Conservation (phyloP, 2,888 invertebrate genomes). For the Trachelus troglodyta region DNA sequence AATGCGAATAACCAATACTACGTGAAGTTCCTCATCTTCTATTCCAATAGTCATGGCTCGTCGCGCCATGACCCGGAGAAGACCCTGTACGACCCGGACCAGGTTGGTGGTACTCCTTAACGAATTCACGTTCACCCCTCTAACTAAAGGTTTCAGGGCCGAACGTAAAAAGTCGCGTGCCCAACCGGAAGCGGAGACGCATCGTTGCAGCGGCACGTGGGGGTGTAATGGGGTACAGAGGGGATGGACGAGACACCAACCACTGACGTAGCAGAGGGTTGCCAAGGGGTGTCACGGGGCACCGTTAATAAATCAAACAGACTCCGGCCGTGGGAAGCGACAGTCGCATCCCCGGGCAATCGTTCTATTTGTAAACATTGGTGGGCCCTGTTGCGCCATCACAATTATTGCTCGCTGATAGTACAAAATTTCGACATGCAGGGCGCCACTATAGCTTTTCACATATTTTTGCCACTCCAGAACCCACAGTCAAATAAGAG, state of each 20-base stretch:
- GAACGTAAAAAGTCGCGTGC: constrained; percentile 48
- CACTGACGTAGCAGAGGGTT: constrained; percentile 32
- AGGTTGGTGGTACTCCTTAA: background rate
- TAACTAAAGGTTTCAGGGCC: background rate
- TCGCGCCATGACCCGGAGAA: background rate
- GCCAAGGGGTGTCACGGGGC: constrained; percentile 34
- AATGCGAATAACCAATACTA: background rate
- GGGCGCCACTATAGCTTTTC: background rate
- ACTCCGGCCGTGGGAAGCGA: constrained; percentile 56
- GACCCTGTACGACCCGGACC: background rate
- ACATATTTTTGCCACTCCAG: background rate
- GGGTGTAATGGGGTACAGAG: constrained; percentile 32
- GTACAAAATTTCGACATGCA: background rate
- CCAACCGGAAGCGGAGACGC: constrained; percentile 56
- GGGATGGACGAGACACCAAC: background rate
- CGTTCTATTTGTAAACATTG: constrained; percentile 45
- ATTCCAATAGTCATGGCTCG: background rate
- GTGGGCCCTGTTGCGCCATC: background rate
- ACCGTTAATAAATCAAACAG: constrained; percentile 55
- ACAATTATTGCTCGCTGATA: background rate
- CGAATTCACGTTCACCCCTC: background rate
- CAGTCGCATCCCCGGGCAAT: constrained; percentile 48
- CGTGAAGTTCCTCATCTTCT: background rate
- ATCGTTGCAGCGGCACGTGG: constrained; percentile 58
- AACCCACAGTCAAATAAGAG: background rate